Conservation (phyloP, 2,888 invertebrate species). For the Cheiracanthium punctorium region DNA sequence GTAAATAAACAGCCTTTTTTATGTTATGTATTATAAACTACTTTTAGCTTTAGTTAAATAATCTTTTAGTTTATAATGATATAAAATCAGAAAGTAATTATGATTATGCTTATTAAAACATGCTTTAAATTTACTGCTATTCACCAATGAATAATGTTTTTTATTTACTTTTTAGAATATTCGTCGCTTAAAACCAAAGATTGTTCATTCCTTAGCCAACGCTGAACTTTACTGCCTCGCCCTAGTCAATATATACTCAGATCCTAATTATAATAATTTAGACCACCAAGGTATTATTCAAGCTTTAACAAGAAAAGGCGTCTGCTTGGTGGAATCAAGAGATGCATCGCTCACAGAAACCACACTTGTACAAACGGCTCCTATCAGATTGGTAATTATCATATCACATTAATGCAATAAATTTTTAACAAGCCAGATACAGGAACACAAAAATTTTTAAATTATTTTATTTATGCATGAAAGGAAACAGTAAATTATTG, state of each 20-base stretch:
- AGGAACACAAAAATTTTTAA: no score
- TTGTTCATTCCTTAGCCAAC: constrained; percentile 92
- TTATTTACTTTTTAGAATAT: constrained; percentile 30
- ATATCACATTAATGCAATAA: not conserved
- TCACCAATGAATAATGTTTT: no score
- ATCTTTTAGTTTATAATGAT: no score
- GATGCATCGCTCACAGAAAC: constrained; percentile 95
- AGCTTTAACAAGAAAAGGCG: constrained; percentile 92
- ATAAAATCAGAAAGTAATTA: no score
- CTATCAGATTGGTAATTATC: constrained; percentile 89
- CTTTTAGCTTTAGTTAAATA: no score
- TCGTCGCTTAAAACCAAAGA: constrained; percentile 86
- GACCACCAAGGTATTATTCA: constrained; percentile 97
- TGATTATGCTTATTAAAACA: no score
- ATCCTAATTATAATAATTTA: constrained; percentile 95
- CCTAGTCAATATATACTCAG: constrained; percentile 94
- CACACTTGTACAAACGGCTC: constrained; percentile 95
- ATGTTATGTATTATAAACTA: no score
- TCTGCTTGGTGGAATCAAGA: constrained; percentile 87
- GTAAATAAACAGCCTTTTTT: no score
- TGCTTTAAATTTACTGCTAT: no score
- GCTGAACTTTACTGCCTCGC: constrained; percentile 96
- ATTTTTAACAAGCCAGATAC: no score
- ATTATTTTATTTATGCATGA: no score
- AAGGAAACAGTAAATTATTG: no score